Conservation (phyloP, 2,888 invertebrate species). For the Phalera bucephala region DNA sequence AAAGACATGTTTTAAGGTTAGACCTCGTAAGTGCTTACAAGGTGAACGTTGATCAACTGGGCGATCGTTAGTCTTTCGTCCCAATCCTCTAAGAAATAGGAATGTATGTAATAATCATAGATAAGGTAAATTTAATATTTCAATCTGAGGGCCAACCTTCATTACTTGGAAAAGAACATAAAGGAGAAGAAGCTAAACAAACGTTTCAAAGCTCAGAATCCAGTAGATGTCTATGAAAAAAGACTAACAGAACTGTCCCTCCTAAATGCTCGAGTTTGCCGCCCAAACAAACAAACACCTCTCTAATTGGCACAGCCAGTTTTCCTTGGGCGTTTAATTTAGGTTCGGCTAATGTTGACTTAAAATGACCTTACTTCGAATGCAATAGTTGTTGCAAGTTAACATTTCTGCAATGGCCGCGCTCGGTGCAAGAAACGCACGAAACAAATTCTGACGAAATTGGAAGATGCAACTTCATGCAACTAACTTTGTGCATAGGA, state of each 20-base stretch:
- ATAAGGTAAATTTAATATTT: too few species aligned
- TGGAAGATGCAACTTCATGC: constrained; percentile 21
- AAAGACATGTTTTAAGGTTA: too few species aligned
- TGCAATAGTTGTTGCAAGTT: constrained; percentile 41
- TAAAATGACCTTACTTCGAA: constrained; percentile 42
- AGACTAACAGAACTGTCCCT: neutral
- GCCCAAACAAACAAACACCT: constrained; percentile 42
- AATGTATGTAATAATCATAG: too few species aligned
- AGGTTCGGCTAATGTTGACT: constrained; percentile 28
- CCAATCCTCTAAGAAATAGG: too few species aligned
- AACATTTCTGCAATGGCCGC: constrained; percentile 30
- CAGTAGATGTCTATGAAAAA: too few species aligned
- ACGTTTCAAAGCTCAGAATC: too few species aligned
- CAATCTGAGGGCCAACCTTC: too few species aligned
- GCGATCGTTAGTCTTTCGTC: too few species aligned
- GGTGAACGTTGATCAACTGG: too few species aligned
- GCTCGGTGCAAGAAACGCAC: constrained; percentile 28
- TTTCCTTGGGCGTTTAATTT: constrained; percentile 40
- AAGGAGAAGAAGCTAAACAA: too few species aligned
- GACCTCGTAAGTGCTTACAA: too few species aligned
- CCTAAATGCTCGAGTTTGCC: constrained; percentile 20
- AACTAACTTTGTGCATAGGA: neutral
- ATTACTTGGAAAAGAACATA: too few species aligned
- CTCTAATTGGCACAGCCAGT: constrained; percentile 40
- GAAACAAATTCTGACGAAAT: constrained; percentile 23